Percentiles rank a stretch among this genome's conserved stretches.
phyloP scores from a whole-genome alignment of 2,888 invertebrate genomes.

The Troides oblongomaculatus region DNA sequence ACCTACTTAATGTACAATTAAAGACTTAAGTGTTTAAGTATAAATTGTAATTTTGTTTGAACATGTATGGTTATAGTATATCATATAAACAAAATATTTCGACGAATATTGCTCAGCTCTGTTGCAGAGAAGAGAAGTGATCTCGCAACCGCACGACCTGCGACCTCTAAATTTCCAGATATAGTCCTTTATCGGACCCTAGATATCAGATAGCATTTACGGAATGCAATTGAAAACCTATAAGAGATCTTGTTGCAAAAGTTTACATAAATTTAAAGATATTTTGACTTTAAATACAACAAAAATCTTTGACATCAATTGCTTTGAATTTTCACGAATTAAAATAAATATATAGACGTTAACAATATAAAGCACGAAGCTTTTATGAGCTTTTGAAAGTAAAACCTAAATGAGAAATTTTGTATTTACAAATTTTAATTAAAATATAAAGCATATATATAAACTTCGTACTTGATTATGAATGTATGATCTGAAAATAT shows the following conservation, averaged over 20 bases:
- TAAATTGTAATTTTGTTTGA: neutral
- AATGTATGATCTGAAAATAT: neutral
- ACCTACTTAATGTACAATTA: neutral
- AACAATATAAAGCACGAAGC: neutral
- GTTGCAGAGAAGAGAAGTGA: conserved; percentile 35
- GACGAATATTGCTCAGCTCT: conserved; percentile 36
- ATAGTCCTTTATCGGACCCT: conserved; percentile 28
- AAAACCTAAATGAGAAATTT: neutral
- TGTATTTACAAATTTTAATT: neutral
- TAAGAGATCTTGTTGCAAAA: conserved; percentile 32
- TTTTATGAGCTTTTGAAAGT: neutral
- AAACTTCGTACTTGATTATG: neutral
- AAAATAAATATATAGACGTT: neutral
- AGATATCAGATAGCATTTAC: conserved; percentile 36
- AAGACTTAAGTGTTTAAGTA: neutral
- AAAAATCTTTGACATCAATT: neutral
- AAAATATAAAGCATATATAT: neutral
- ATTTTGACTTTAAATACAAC: neutral
- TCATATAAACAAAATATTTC: neutral
- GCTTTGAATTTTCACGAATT: neutral
- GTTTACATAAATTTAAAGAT: neutral
- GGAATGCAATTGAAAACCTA: conserved; percentile 35
- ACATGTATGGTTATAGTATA: neutral
- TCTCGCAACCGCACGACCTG: conserved; percentile 43
- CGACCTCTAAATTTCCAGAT: conserved; percentile 43